Evolutionary conservation across 2,888 invertebrate species (phyloP).

Genomic region (Eucriotettix oculatus): DNA sequence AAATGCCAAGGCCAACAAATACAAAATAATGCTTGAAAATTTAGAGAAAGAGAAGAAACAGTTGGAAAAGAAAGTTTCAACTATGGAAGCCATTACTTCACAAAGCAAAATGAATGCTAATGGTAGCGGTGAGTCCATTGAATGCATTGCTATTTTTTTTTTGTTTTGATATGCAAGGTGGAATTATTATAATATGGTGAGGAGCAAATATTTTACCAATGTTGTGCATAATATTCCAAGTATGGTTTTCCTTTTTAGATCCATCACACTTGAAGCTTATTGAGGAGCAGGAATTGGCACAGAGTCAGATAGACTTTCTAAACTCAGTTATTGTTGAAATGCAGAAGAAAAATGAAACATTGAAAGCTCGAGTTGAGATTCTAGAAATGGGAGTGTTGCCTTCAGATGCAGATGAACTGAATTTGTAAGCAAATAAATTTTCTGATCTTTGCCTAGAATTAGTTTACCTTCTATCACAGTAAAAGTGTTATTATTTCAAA

Average conservation of each 20-base stretch:
- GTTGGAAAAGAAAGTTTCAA: constrained; percentile 15
- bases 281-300: constrained; percentile 45
- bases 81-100: constrained; percentile 15
- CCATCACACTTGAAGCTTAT: constrained; percentile 22
- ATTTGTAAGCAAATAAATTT: constrained; percentile 25
- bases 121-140: constrained; percentile 8
- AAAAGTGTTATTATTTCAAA: too few relatives aligned
- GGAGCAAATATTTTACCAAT: neutral
- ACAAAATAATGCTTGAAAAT: constrained; percentile 10
- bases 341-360: constrained; percentile 79
- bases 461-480: too few relatives aligned
- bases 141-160: neutral
- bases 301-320: constrained; percentile 71
- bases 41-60: constrained; percentile 15
- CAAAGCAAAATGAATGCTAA: constrained; percentile 15
- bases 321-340: constrained; percentile 95
- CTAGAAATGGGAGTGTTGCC: constrained; percentile 47
- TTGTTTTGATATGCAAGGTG: neutral
- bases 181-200: neutral
- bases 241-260: constrained; percentile 10
- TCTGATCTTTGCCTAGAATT: too few relatives aligned
- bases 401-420: constrained; percentile 29
- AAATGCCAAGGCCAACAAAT: constrained; percentile 8
- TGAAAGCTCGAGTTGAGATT: constrained; percentile 60
- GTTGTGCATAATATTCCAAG: neutral